A percentile compares a stretch with the other conserved stretches of the same genome.
phyloP scores from a whole-genome alignment of 2,888 invertebrate genomes.

The Elaeidobius kamerunicus region DNA sequence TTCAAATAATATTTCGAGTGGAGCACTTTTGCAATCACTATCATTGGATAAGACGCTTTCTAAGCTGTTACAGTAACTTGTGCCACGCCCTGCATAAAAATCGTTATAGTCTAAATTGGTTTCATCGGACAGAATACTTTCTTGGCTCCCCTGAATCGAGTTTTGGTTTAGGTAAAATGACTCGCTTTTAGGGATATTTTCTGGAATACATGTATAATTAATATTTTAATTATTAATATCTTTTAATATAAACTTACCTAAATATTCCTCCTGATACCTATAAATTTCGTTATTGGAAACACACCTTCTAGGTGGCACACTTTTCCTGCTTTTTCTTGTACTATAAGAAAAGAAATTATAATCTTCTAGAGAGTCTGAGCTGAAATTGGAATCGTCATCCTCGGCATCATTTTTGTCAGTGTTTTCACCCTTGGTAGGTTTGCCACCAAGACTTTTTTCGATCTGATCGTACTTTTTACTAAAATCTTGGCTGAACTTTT shows the following conservation, averaged over 20 bases:
- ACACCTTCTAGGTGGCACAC: constrained; percentile 61
- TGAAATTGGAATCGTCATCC: constrained; percentile 67
- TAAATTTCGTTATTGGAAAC: constrained; percentile 78
- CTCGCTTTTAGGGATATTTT: constrained; percentile 62
- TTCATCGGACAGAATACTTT: constrained; percentile 72
- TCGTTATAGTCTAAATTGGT: constrained; percentile 41
- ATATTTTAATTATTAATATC: too few relatives aligned
- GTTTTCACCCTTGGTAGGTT: constrained; percentile 23
- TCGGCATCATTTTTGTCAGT: constrained; percentile 19
- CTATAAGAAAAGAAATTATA: constrained; percentile 52
- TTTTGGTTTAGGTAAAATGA: constrained; percentile 74
- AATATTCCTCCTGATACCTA: constrained; percentile 42
- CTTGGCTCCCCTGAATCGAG: constrained; percentile 67
- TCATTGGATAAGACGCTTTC: constrained; percentile 81
- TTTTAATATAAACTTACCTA: too few relatives aligned
- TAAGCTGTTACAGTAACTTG: constrained; percentile 72
- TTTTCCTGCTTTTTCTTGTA: constrained; percentile 46
- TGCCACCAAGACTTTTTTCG: constrained; percentile 38
- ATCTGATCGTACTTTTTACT: constrained; percentile 44
- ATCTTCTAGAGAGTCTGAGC: constrained; percentile 77
- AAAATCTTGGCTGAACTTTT: constrained; percentile 46
- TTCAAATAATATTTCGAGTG: constrained; percentile 66
- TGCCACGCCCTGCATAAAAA: constrained; percentile 48
- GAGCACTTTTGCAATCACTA: constrained; percentile 74
- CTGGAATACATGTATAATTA: constrained; percentile 28